Conservation (phyloP, 2,113 vertebrate genomes). For the Amblyornis subalaris region DNA sequence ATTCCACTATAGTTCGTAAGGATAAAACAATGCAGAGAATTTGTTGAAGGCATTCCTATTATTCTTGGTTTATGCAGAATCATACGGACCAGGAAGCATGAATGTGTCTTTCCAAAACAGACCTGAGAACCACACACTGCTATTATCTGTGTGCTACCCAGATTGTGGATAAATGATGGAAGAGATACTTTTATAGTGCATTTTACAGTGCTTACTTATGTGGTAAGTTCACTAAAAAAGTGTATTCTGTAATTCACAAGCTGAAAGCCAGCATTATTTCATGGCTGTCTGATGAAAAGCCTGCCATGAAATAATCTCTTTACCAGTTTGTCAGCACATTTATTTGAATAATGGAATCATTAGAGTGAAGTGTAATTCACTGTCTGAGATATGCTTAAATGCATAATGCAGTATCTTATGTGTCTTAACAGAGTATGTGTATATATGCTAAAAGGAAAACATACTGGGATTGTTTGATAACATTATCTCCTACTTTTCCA, state of each 20-base stretch:
- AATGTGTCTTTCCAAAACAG: background rate
- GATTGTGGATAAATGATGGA: background rate
- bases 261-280: background rate
- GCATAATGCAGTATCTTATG: background rate
- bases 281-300: background rate
- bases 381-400: constrained; percentile 33
- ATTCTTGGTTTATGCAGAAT: background rate
- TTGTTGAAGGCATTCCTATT: background rate
- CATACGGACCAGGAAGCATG: background rate
- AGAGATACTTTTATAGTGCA: background rate
- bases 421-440: background rate
- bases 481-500: background rate
- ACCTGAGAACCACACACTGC: background rate
- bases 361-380: constrained; percentile 48
- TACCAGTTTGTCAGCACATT: constrained; percentile 25
- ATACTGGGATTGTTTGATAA: background rate
- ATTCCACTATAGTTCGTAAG: background rate
- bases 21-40: background rate
- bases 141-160: background rate
- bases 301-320: background rate
- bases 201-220: background rate
- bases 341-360: constrained; percentile 51
- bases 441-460: background rate
- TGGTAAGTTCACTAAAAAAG: background rate
- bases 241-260: background rate